These are phyloP conservation scores for Sula dactylatra DNA, from an alignment of 2,113 vertebrate species.

Conservation along the genomic window DNA sequence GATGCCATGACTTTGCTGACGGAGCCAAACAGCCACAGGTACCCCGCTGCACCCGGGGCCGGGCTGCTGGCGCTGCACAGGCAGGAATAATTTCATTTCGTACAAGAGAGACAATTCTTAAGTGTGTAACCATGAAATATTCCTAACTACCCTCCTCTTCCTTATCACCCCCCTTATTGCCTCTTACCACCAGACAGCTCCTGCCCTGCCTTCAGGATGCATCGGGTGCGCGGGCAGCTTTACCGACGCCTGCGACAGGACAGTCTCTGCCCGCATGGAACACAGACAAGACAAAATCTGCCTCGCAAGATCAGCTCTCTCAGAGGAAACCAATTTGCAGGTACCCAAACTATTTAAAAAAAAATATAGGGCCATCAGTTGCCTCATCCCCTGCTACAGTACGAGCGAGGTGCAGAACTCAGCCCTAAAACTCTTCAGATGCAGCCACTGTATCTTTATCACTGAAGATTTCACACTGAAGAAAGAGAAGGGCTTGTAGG, in stretches of 20 bases:
- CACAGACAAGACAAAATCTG: fast-evolving
- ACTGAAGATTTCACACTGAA: neutral
- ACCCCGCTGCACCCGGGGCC: neutral
- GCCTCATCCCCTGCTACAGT: too few species aligned
- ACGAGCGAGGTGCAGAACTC: neutral
- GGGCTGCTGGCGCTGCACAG: neutral
- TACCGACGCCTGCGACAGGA: neutral
- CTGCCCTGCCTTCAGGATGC: neutral
- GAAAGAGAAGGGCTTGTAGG: neutral
- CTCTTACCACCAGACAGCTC: neutral
- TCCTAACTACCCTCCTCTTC: neutral
- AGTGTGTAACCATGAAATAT: neutral
- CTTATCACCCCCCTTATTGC: too few species aligned
- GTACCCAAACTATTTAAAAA: neutral
- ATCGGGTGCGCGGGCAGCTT: fast-evolving
- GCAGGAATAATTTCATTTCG: neutral
- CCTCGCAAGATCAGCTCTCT: too few species aligned
- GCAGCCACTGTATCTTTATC: neutral
- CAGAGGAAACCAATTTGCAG: fast-evolving
- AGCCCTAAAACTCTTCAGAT: neutral
- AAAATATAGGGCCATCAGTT: neutral
- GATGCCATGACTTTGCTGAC: neutral
- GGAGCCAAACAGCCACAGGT: neutral
- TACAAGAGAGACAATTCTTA: fast-evolving
- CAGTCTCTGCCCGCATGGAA: neutral